Base-by-base conservation (phyloP, 30 jellyfish, hydroid and myxozoan species). In the Aurelia aurita region DNA sequence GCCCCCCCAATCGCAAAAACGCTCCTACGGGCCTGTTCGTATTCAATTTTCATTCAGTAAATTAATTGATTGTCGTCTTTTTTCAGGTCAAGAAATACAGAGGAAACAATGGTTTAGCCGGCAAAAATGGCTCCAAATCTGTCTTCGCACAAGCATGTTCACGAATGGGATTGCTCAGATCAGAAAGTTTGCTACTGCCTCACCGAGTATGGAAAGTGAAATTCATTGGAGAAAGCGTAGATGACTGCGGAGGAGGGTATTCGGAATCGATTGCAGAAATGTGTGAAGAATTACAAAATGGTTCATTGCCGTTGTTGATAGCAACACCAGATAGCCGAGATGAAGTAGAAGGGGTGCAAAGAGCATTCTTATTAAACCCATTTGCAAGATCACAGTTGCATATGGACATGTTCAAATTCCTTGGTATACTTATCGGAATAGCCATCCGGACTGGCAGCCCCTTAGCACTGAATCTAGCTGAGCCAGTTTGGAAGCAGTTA, bases 231-330 rank as follows among this genome's bases (percentile, higher is more conserved):
- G 98, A 92, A 58, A 80, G 97, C 21, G 98, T 87, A 31, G 98
- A 92, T 68, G 98, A 92, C 87, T 87, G 97, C 68, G 98, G 98
- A 27, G 98, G 98, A 62, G 98, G 97, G 1, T 92, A 85, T 87
- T 87, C 97, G 6, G 98, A 92, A 77, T 87, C 98, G 21, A 75
- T 92, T 22, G 97, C 98, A 16, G 98, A 92, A 61, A 87, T 92
- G 91, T 92, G 98, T 69, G 97, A 92, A 45, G 98, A 87, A 51
- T 69, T 91, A 43, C 96, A 87, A 64, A 80, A 91, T 66, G 98
- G 98, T 16, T 53, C 89, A 3, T 61, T 91, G 61, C 98, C 98
- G 18, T 58, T 91, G 45, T 46, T 91, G 15, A 55, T 86, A 9
- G 80, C 96, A 65, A 85, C 98, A 34, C 98, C 98, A 19, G 92